phyloP scores from a whole-genome alignment of 2,113 vertebrate species.

The Odontesthes bonariensis region DNA sequence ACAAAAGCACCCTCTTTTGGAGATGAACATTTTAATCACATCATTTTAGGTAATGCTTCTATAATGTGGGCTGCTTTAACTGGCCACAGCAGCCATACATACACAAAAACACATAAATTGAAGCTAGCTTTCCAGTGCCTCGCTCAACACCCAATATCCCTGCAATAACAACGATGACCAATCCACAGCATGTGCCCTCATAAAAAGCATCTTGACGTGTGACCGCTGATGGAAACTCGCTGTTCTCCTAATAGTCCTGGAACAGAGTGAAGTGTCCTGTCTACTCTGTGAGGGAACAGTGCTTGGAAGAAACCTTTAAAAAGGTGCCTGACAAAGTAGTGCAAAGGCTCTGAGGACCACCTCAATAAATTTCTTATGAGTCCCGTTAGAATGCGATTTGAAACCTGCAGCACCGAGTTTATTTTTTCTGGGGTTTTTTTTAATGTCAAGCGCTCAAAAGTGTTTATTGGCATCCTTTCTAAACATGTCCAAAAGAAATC shows the following conservation, averaged over 20 bases:
- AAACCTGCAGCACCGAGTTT: background rate
- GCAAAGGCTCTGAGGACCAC: background rate
- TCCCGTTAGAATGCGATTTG: background rate
- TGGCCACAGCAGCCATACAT: background rate
- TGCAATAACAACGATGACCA: constrained; percentile 63
- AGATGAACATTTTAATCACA: too few relatives aligned
- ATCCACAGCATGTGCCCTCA: constrained; percentile 52
- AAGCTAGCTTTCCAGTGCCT: constrained; percentile 63
- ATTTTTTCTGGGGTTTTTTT: constrained; percentile 4
- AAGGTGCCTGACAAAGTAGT: constrained; percentile 13
- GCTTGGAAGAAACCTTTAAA: constrained; percentile 14
- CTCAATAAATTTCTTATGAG: background rate
- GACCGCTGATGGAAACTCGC: constrained; percentile 73
- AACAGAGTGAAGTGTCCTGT: constrained; percentile 48
- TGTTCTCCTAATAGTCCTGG: constrained; percentile 50
- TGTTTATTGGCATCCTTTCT: constrained; percentile 20
- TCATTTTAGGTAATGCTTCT: too few relatives aligned
- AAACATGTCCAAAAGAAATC: constrained; percentile 24
- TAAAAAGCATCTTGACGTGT: constrained; percentile 65
- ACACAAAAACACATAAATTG: background rate
- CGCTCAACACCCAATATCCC: constrained; percentile 45
- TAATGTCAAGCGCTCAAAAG: background rate
- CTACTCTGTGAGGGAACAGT: constrained; percentile 23
- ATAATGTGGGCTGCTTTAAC: too few relatives aligned
- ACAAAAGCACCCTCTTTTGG: too few relatives aligned